Base-by-base conservation (phyloP, 1,140 invertebrate genomes). In the Anastrepha obliqua region DNA sequence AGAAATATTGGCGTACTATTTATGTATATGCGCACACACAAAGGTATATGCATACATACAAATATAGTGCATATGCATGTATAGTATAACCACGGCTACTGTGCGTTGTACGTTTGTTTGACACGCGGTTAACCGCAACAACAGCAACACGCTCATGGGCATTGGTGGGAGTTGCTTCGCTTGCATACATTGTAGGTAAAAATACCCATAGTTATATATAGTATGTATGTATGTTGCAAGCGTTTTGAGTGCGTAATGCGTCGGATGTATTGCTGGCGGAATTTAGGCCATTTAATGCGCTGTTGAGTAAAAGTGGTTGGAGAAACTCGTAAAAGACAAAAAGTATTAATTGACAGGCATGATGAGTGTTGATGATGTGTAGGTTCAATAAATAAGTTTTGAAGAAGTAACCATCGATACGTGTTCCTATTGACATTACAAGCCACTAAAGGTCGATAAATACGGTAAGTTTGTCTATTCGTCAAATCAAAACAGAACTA, bases 51-150 rank as follows among this genome's bases (percentile, higher is more conserved):
- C 3, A 81, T 81, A 81, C 20, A 59, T 51, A 20, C 5, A 29
- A 20, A 85, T 55, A 39, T 20, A 81, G 20, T 60, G 29, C 47
- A 44, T 51, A 8, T 78, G 11, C 1, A 39, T 3, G 29, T 59
- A 85, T 62, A 13, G 17, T 9, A 51, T 78, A 81, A 81, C 74
- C 74, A n/a, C 74, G 55, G 74, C 51, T 81, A 81, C 74, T 81
- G 74, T 51, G 47, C 11, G 17, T 55, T 47, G 51, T 55, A 55
- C 74, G 44, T 55, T 81, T 55, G 74, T 44, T 11, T 81, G 74
- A 81, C 74, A 81, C 51, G 74, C 74, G 47, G 74, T 81, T 81
- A 81, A 58, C 74, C 74, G 47, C 74, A 55, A 81, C 17, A n/a
- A 55, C 44, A 81, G 74, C 74, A 81, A 81, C 74, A 20, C 74